Conservation (phyloP, 37 sponge, comb jelly and placozoan species). For the Theonella swinhoei region DNA sequence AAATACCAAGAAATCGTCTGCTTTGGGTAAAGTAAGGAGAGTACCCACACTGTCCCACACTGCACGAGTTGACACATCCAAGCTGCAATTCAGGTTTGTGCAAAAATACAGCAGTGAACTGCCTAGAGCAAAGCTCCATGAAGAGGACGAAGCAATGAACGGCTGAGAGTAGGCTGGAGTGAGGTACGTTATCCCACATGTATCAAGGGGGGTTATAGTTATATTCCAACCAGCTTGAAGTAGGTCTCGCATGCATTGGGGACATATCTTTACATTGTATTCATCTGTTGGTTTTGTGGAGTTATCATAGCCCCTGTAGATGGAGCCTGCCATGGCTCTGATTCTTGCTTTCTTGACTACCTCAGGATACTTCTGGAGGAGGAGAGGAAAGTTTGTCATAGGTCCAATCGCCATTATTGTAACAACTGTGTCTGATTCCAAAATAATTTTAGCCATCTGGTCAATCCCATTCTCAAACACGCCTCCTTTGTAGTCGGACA, state of each 20-base stretch:
- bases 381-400: conserved; percentile 51
- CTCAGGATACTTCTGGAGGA: conserved; percentile 46
- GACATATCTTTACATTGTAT: conserved; percentile 66
- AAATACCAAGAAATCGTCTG: background rate
- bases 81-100: background rate
- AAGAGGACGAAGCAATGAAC: background rate
- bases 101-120: background rate
- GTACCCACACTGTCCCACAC: background rate
- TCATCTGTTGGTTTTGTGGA: conserved; percentile 44
- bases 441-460: conserved; percentile 41
- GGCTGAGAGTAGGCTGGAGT: background rate
- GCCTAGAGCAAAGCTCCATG: background rate
- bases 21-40: background rate
- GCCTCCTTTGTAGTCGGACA: conserved; percentile 60
- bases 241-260: conserved; percentile 31
- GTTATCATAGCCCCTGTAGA: conserved; percentile 56
- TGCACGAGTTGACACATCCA: background rate
- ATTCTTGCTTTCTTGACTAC: conserved; percentile 42
- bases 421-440: background rate
- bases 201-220: conserved; percentile 58
- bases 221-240: conserved; percentile 44
- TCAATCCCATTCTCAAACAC: conserved; percentile 50
- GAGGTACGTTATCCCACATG: conserved; percentile 19
- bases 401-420: conserved; percentile 57
- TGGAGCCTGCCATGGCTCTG: conserved; percentile 61